Evolutionary conservation across 2,888 invertebrate genomes (phyloP), one percentile per base, ranked within the genome.

Genomic region (Eurytoma adleriae): DNA sequence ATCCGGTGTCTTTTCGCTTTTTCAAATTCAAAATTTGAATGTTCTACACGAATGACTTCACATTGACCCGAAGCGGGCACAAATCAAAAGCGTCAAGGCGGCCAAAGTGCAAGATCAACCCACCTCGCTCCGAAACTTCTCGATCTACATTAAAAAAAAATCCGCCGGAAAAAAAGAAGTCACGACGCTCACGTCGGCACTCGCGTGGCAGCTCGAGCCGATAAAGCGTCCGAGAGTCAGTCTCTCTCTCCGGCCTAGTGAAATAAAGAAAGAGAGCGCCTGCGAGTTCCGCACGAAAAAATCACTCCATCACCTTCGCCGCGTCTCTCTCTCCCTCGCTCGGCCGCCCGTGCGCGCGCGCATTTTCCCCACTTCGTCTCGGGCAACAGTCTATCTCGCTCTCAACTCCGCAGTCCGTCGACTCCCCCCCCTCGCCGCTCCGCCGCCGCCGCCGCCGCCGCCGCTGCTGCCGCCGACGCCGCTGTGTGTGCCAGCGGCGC

Each of bases 311-410:
- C 78, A 76, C 76, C 76, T 76, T 76, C 68, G 57, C 16, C 48
- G 72, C 50, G 52, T 52, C 56, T 59, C 69, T 40, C n/a, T 48
- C 57, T 16, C 77, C 27, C 69, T 59, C 73, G 78, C 59, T 78
- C 66, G 50, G 76, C 52, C 56, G 69, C 59, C 50, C 69, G 62
- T 66, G 73, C 78, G 82, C 82, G 80, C 67, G 76, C 70, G 70
- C 82, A 75, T 73, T 74, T 69, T 64, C 82, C 76, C 78, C 83
- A 78, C 75, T 68, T 70, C 77, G 68, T 54, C 4, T 69, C n/a
- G 5, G 14, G 27, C 52, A 16, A 16, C 48, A 40, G 40, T 59
- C 66, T 68, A 67, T 61, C 16, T 59, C 59, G 59, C 70, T 18
- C 18, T 64, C 64, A 48, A 78, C 68, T 79, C 78, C 72, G 72